Evolutionary conservation across 2,113 vertebrate genomes (phyloP).

Genomic region (Junco hyemalis): DNA sequence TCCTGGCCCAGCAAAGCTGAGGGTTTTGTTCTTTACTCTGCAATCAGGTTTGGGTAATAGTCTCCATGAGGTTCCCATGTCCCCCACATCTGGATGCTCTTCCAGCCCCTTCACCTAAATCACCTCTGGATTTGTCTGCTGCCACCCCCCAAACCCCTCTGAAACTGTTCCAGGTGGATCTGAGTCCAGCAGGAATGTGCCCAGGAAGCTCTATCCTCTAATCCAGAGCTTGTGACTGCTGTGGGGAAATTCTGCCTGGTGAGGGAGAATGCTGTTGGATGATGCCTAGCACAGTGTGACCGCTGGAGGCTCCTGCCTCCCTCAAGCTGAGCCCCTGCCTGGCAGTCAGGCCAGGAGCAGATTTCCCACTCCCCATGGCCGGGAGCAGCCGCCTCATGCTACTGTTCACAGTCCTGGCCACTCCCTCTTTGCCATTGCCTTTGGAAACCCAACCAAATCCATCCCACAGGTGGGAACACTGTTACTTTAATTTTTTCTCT

Average conservation of each 20-base stretch:
- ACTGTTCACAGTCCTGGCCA: not conserved
- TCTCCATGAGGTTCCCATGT: not conserved
- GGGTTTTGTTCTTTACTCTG: not conserved
- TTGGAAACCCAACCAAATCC: not conserved
- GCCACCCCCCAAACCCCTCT: not conserved
- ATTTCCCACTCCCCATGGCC: not conserved
- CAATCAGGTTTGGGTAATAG: not conserved
- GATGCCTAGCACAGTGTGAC: not conserved
- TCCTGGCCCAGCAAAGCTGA: not conserved
- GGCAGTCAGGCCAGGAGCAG: not conserved
- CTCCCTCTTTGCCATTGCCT: not conserved
- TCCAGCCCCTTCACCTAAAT: not conserved
- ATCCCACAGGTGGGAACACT: not conserved
- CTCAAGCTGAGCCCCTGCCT: not conserved
- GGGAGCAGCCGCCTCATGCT: accelerated
- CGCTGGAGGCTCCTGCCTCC: not conserved
- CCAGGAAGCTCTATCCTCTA: not conserved
- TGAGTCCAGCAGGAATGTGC: not conserved
- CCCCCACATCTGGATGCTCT: not conserved
- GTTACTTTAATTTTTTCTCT: not conserved
- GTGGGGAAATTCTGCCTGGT: accelerated
- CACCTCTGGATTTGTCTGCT: not conserved
- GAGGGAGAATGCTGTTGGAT: accelerated
- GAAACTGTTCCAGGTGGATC: accelerated
- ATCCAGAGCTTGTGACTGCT: accelerated